Evolutionary conservation across 2,888 invertebrate species (phyloP), one percentile per base, ranked within the genome.

Genomic region (Myopa tessellatipennis): DNA sequence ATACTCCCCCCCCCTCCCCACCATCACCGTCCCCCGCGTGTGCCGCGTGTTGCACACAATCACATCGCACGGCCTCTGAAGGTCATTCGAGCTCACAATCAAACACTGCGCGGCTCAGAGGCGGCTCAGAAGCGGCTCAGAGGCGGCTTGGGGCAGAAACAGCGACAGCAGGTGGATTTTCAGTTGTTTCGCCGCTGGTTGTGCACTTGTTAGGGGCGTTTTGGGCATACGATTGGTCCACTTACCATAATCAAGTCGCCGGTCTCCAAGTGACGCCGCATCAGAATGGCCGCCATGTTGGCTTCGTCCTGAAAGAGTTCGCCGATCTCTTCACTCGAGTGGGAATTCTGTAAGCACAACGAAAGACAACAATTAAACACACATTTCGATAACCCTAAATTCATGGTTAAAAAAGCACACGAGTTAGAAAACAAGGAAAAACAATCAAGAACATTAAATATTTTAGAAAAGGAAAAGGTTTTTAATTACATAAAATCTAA

Each of bases 201-300:
- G 18, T 61, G 18, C 34, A 61, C 4, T 12, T 26, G n/a, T 60
- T 16, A 45, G 45, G 10, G 45, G 45, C 45, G 45, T 45, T 26
- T 26, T 26, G 26, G 26, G 26, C 26, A 18, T 60, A 4, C n/a
- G 60, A 58, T 65, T 60, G 10, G n/a, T 45, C 16, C 16, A 85
- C 95, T 94, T 91, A 97, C 97, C 94, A 97, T 94, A 86, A 96
- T 91, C 83, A 96, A 91, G 87, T 94, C 93, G 81, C 95, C 96
- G 87, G 94, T 94, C 82, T 91, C 91, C 79, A 93, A 91, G 88
- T 96, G 95, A 83, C 93, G 93, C 85, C 95, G 93, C 88, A 97
- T 92, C 79, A 97, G 91, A 84, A 97, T 92, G 5, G 97, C 97
- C 12, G 97, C 97, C 90, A 95, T 94, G 85, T 95, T 96, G 80